Base-by-base conservation (phyloP, 2,888 invertebrate species). In the Chalcosyrphus nemorum region DNA sequence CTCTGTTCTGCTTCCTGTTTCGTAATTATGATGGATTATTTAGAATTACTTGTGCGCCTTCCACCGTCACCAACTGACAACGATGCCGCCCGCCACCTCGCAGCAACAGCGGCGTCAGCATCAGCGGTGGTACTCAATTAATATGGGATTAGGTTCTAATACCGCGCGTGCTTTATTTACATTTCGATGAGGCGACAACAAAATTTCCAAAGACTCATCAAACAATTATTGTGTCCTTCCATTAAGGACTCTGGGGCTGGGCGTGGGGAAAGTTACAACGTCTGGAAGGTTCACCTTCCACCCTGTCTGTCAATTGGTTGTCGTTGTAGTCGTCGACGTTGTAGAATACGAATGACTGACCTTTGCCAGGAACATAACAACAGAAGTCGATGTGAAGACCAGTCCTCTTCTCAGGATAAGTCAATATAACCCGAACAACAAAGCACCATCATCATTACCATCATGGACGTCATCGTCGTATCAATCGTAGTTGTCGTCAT, bases 21-120 rank as follows among this genome's bases (percentile, higher is more conserved):
- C 84, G 84, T 84, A 84, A 84, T 84, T 84, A 84, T 84, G 84
- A 84, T 80, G 80, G 84, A 84, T 84, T 80, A 84, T 80, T 68
- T 80, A 56, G 84, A 80, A 70, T 84, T 80, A 84, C 74, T 80
- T 84, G 68, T 59, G 57, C n/a, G n/a, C 65, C 41, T 7, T 43
- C 19, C n/a, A 24, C 43, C 27, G 27, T 27, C 47, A 21, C 24
- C 32, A n/a, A 9, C 32, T 9, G 29, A 5, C 13, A 50, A 11
- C 32, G 29, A 5, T 7, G 29, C 7, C 4, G 29, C 1, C 17
- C 11, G 29, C 50, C 24, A 15, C 35, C 38, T 21, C 17, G 1
- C 21, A 50, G 27, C 21, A 45, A 19, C 50, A 9, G 5, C 41
- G 29, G 45, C 4, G 19, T 19, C 45, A 35, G 17, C 41, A 56